phyloP scores from a whole-genome alignment of 2,888 invertebrate species.

The Drepana falcataria region DNA sequence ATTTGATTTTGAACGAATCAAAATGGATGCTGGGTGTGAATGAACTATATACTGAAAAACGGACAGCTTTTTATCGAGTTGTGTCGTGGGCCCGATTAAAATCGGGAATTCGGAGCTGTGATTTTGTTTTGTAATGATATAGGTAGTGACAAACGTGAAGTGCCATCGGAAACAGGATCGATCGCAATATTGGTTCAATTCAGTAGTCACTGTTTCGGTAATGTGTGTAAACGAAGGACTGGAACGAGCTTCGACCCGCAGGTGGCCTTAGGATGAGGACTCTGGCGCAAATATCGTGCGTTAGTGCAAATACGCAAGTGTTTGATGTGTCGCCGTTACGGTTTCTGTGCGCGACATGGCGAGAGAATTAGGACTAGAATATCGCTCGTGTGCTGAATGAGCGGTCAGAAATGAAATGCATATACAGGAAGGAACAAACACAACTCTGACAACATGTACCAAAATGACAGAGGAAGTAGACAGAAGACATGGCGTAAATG shows the following conservation, averaged over 20 bases:
- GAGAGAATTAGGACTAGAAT: conserved; percentile 65
- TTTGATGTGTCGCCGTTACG: conserved; percentile 51
- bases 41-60: conserved; percentile 77
- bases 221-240: conserved; percentile 73
- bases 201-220: conserved; percentile 70
- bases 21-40: conserved; percentile 80
- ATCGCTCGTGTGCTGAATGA: conserved; percentile 72
- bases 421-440: conserved; percentile 81
- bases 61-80: conserved; percentile 76
- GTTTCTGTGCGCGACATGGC: conserved; percentile 64
- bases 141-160: conserved; percentile 51
- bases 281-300: conserved; percentile 64
- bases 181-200: conserved; percentile 49
- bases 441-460: conserved; percentile 86
- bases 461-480: conserved; percentile 82
- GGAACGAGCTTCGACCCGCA: conserved; percentile 63
- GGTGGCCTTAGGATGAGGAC: conserved; percentile 77
- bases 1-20: conserved; percentile 78
- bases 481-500: conserved; percentile 86
- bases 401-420: conserved; percentile 82
- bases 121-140: conserved; percentile 58
- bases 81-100: conserved; percentile 73
- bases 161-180: conserved; percentile 43
- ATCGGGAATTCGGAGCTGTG: conserved; percentile 66
- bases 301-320: conserved; percentile 55